Conservation (phyloP, 2,113 vertebrate species). For the Blennius ocellaris region DNA sequence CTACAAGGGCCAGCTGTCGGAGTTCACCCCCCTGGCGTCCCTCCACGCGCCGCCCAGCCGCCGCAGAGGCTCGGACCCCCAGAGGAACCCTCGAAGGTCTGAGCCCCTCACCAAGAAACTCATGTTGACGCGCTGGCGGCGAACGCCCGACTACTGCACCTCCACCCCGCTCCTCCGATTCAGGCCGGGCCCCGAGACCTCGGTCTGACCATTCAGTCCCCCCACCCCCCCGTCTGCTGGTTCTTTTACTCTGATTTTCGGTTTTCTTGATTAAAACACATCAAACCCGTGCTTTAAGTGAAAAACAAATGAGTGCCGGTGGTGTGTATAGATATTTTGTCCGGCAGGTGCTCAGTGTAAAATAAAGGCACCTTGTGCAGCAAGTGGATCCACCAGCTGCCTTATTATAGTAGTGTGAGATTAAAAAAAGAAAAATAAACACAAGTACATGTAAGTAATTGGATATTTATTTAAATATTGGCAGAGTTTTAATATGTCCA, state of each 20-base stretch:
- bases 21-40: slow-evolving; percentile 88
- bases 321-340: too few species aligned
- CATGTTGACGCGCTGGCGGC: slow-evolving; percentile 85
- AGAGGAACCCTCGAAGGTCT: slow-evolving; percentile 82
- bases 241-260: background rate
- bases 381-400: too few species aligned
- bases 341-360: too few species aligned
- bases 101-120: slow-evolving; percentile 83
- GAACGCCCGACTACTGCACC: slow-evolving; percentile 80
- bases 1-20: slow-evolving; percentile 84
- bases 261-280: too few species aligned
- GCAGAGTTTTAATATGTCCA: too few species aligned
- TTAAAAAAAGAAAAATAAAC: too few species aligned
- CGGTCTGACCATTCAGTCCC: slow-evolving; percentile 78
- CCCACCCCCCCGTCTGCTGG: background rate
- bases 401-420: too few species aligned
- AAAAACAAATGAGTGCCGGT: too few species aligned
- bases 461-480: too few species aligned
- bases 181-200: slow-evolving; percentile 86
- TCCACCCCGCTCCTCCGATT: slow-evolving; percentile 85
- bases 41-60: slow-evolving; percentile 79
- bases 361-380: too few species aligned
- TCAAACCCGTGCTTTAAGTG: too few species aligned
- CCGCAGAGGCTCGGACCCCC: slow-evolving; percentile 78
- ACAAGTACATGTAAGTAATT: too few species aligned